Evolutionary conservation across 1,140 invertebrate species (phyloP).

Genomic region (Zophobas atratus): DNA sequence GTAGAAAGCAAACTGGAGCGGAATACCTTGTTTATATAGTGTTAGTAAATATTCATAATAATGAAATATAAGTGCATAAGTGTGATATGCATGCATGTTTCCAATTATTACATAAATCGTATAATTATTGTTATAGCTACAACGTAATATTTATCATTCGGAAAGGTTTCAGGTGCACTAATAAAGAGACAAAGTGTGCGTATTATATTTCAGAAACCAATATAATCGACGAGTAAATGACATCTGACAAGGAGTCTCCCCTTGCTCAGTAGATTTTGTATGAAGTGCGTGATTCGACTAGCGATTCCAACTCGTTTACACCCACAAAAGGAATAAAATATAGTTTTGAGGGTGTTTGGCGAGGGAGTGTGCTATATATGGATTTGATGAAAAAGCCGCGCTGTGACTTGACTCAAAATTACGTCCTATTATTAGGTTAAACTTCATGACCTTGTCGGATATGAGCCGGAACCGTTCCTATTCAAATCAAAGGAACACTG

Average conservation of each 20-base stretch:
- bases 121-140: too few relatives aligned
- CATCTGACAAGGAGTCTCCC: constrained; percentile 36
- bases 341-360: constrained; percentile 39
- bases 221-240: constrained; percentile 34
- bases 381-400: constrained; percentile 38
- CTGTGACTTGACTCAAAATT: constrained; percentile 32
- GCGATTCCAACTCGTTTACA: constrained; percentile 37
- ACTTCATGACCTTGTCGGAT: not conserved
- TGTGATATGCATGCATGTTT: too few relatives aligned
- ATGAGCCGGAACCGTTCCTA: not conserved
- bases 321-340: constrained; percentile 43
- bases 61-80: too few relatives aligned
- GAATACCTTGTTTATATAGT: too few relatives aligned
- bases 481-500: not conserved
- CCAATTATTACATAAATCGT: too few relatives aligned
- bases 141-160: too few relatives aligned
- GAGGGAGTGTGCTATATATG: constrained; percentile 26
- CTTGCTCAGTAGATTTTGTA: constrained; percentile 30
- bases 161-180: too few relatives aligned
- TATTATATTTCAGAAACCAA: constrained; percentile 14
- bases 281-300: constrained; percentile 41
- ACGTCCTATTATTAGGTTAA: constrained; percentile 21
- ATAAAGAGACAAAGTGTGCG: too few relatives aligned
- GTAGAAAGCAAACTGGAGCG: too few relatives aligned
- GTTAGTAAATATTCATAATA: too few relatives aligned